Evolutionary conservation across 92 coral and sea anemone genomes (phyloP), one percentile per base, ranked within the genome.

Genomic region (Pocillopora grandis): DNA sequence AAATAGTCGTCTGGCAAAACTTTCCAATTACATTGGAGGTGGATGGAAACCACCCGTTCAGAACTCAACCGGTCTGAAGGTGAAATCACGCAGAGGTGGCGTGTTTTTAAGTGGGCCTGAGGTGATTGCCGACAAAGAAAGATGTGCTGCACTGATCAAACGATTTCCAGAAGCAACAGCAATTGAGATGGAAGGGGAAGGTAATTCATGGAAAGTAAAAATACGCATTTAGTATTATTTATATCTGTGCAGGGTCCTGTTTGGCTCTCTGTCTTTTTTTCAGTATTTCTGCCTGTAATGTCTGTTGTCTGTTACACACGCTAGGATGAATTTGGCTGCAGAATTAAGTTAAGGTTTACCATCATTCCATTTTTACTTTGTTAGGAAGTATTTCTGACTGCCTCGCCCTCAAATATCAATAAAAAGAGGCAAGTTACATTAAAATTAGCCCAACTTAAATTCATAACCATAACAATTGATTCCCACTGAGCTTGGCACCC

Each of bases 111-210:
- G 81, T 12, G 81, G 59, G 19, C 70, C 81, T 0, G 20, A 35
- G 71, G 36, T 37, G 35, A 15, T 77, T 18, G 59, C n/a, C 11
- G 48, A 18, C 71, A 62, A 20, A 37, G 12, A 78, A 12, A 61
- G 69, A 18, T 58, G 81, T 61, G 58, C 62, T 10, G 58, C 35
- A 7, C 81, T 77, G 9, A 23, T 16, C 19, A 15, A 19, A 10
- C 70, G 81, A 60, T 77, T 61, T 36, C 62, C 48, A 2, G 42
- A 66, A 6, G 72, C 62, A 63, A 49, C 49, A 63, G 82, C 82
- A n/a, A 20, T 78, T 64, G 82, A 78, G 48, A 78, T 64, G 72
- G 72, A 63, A 23, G 82, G 73, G 23, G 81, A 77, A 77, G 81
- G 81, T 77, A 77, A 62, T 42, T 2, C 3, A 42, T 6, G 49